Base-by-base conservation (phyloP, 2,113 vertebrate species). In the Raphicerus campestris region DNA sequence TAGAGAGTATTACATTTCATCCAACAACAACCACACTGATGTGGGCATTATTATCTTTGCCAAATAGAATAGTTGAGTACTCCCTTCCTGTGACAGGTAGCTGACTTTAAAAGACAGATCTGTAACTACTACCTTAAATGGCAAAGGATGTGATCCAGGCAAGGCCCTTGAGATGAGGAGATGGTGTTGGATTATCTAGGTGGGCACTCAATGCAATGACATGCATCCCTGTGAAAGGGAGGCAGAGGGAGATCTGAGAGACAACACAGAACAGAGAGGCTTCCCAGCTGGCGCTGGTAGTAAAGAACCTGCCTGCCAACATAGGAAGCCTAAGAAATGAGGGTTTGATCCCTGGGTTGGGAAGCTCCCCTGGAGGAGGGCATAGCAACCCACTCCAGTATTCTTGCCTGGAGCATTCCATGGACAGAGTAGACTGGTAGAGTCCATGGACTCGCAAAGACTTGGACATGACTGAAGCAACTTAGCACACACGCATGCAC, bases 321-420 rank as follows among this genome's bases (percentile, higher is more conserved):
- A 22, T 20, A 42, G 20, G 20, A 26, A 39, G 24, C 0, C 0
- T 42, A 73, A 73, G 70, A 42, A 10, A 73, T 26, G 35, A 42
- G 10, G 70, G 70, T 13, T 73, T 4, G 20, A 24, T 73, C 20
- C 6, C 7, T 42, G 35, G 70, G 35, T 73, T 39, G 35, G 22
- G 20, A 42, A 42, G 35, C 16, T 42, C 22, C 35, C 11, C 10
- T 26, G 70, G 35, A 42, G 70, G 22, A 73, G 70, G 22, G 20
- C 70, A 73, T 14, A 35, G 70, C 70, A 73, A 42, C 35, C 20
- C 35, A 73, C 35, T 73, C 70, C 35, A 73, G 35, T 73, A 73
- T 73, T 42, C 35, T 42, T 73, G 70, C 35, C 35, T 73, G 70
- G 35, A 24, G 35, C n/a, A 73, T 73, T 20, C 70, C 35, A 73